Conservation (phyloP, 2,797 vertebrate species). For the Sebastes hubbsi region DNA sequence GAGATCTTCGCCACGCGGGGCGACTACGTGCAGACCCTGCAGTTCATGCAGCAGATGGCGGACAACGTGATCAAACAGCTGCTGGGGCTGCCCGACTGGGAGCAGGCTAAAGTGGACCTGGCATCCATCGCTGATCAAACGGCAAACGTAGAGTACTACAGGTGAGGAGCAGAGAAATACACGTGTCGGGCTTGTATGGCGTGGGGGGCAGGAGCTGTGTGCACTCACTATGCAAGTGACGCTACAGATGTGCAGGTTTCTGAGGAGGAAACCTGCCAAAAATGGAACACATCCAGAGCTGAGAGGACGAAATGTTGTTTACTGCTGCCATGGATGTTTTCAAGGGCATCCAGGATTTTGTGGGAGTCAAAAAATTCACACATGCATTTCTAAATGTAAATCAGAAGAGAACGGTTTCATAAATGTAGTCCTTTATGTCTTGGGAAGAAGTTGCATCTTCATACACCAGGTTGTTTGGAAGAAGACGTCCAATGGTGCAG, state of each 20-base stretch:
- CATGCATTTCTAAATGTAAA: conserved; percentile 14
- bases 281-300: neutral
- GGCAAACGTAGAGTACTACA: conserved; percentile 88
- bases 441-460: neutral
- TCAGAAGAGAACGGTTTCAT: neutral
- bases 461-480: neutral
- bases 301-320: neutral
- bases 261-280: neutral
- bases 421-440: neutral
- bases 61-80: conserved; percentile 87
- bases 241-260: neutral
- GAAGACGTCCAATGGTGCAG: neutral
- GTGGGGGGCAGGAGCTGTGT: neutral
- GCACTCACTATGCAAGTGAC: neutral
- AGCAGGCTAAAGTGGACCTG: conserved; percentile 81
- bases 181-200: neutral
- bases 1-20: conserved; percentile 90
- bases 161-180: conserved; percentile 74
- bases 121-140: conserved; percentile 78
- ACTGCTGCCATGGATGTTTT: conserved; percentile 7
- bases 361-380: conserved; percentile 3
- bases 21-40: conserved; percentile 91
- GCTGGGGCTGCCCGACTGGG: conserved; percentile 88
- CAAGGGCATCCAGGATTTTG: neutral
- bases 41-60: conserved; percentile 90